These are phyloP conservation scores for Zosterops pallidus DNA, from an alignment of 2,113 vertebrate genomes.

Conservation along the genomic window DNA sequence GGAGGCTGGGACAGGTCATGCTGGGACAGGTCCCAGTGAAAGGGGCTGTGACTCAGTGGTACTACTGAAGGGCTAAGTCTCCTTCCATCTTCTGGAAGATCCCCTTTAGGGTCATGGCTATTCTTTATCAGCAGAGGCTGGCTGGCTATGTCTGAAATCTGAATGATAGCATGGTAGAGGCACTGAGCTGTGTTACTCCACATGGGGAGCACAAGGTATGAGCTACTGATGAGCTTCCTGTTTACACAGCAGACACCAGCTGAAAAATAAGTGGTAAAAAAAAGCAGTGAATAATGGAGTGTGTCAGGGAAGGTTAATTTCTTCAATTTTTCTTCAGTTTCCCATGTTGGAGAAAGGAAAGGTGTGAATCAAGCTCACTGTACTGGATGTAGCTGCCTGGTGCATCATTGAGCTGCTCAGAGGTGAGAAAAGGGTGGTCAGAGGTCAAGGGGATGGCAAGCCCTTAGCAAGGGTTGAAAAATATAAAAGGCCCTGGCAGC, in stretches of 20 bases:
- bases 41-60: background rate
- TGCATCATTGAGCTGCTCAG: accelerated
- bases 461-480: background rate
- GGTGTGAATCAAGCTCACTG: background rate
- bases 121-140: background rate
- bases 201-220: background rate
- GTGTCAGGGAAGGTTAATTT: background rate
- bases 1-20: accelerated
- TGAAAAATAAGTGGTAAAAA: background rate
- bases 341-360: background rate
- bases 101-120: background rate
- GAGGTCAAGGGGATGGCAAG: background rate
- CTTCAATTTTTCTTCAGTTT: background rate
- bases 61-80: background rate
- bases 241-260: background rate
- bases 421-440: background rate
- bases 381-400: background rate
- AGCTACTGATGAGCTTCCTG: background rate
- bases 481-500: background rate
- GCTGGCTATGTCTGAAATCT: background rate
- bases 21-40: background rate
- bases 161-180: accelerated
- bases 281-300: background rate
- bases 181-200: accelerated
- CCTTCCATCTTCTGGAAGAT: background rate